Evolutionary conservation across 2,113 vertebrate genomes (phyloP).

Genomic region (Pseudopipra pipra): DNA sequence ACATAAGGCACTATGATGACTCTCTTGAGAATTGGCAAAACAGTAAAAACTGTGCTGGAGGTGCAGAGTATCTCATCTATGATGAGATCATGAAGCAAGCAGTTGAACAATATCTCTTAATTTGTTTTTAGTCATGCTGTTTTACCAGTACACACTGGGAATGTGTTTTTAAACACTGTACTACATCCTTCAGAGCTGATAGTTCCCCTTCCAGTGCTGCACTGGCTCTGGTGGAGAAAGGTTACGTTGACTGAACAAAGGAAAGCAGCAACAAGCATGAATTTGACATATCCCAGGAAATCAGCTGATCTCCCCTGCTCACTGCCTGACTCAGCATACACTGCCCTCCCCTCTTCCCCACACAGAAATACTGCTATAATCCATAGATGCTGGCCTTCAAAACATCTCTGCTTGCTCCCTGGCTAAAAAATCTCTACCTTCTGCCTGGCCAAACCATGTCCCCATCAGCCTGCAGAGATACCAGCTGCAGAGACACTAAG

Average conservation of each 20-base stretch:
- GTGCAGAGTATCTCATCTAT: neutral
- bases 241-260: neutral
- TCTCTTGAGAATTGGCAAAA: neutral
- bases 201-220: neutral
- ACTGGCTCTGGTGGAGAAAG: neutral
- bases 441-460: neutral
- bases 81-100: neutral
- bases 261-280: neutral
- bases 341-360: neutral
- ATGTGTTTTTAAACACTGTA: neutral
- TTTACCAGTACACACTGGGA: neutral
- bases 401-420: neutral
- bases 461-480: neutral
- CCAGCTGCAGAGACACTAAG: neutral
- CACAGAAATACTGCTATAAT: neutral
- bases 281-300: neutral
- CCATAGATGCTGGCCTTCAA: neutral
- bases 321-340: neutral
- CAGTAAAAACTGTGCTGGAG: neutral
- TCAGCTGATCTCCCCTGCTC: neutral
- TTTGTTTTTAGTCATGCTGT: neutral
- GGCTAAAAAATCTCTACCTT: neutral
- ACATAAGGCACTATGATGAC: neutral
- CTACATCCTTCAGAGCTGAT: neutral
- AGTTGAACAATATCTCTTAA: neutral